Conservation (phyloP, 1,140 invertebrate genomes). For the Branchinecta lindahli region DNA sequence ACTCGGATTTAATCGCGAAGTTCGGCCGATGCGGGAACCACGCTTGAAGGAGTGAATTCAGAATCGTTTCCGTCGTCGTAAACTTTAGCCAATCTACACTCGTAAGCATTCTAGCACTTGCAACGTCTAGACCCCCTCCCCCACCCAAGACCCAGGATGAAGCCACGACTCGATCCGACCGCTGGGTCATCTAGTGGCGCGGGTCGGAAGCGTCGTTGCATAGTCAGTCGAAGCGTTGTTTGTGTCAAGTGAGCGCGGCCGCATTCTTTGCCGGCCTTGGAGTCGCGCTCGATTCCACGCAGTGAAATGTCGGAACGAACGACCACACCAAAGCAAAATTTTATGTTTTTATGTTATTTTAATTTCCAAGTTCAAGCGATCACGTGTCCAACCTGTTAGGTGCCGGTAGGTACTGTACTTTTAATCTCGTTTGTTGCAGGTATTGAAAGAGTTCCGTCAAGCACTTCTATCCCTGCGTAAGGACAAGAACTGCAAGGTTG, state of each 20-base stretch:
- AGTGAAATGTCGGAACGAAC: too few relatives aligned
- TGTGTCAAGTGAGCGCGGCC: not conserved
- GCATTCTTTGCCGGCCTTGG: not conserved
- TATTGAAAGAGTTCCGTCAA: conserved; percentile 42
- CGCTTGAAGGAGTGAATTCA: not conserved
- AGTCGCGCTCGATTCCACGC: not conserved
- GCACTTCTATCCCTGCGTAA: conserved; percentile 40
- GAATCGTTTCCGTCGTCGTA: not conserved
- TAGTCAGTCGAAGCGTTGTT: not conserved
- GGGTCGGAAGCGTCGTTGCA: too few relatives aligned
- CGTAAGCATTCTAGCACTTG: too few relatives aligned
- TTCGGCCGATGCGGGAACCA: not conserved
- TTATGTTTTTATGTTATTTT: not conserved
- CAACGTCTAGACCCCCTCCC: too few relatives aligned
- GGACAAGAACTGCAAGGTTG: conserved; percentile 44
- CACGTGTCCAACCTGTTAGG: not conserved
- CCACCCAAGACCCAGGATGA: too few relatives aligned
- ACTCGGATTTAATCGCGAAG: not conserved
- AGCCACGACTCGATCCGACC: too few relatives aligned
- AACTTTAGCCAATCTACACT: too few relatives aligned
- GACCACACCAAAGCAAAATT: not conserved
- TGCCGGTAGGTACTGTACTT: not conserved
- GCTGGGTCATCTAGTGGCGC: too few relatives aligned
- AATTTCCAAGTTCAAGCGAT: not conserved
- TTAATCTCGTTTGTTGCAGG: conserved; percentile 29